Evolutionary conservation across 2,113 vertebrate genomes (phyloP), one percentile per base, ranked within the genome.

Genomic region (Crotalus tigris): DNA sequence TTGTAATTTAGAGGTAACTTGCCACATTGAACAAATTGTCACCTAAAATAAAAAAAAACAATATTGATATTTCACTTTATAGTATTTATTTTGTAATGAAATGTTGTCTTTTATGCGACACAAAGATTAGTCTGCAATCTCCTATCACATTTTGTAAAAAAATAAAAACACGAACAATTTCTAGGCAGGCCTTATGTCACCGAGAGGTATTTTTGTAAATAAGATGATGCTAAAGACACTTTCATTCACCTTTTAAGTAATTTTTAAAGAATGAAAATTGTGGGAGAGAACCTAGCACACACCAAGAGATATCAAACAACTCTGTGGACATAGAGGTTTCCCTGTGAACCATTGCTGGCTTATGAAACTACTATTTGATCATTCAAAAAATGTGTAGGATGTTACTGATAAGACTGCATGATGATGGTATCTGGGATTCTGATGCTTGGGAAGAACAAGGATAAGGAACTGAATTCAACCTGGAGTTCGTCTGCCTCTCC

Each of bases 31-130:
- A 85, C 59, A 89, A n/a, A 26, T 46, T 89, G 87, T 89, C 57
- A 49, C 53, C 64, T 55, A 39, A 85, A 55, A 85, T 85, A 54
- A 92, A 69, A 49, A 49, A 17, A 89, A 29, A 53, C 54, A 85
- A 46, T 58, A 91, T n/a, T 59, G 55, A 54, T 86, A 93, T 58
- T 85, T 91, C 61, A 91, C 81, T 54, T 90, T 93, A 64, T 54
- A 87, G 61, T 59, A 85, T 8, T n/a, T 58, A 89, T 55, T 89
- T 21, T 51, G 24, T 93, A 85, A 59, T 85, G 53, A 89, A 91
- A 85, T 51, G 61, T 46, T 91, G 29, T 85, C 29, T 89, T 93
- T 91, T 85, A 54, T 85, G 64, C 75, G 10, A 64, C 26, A n/a
- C 61, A 29, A 64, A 64, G 61, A 13, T n/a, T 64, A n/a, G 11